Base-by-base conservation (phyloP, 2,888 invertebrate genomes). In the Macaria notata region DNA sequence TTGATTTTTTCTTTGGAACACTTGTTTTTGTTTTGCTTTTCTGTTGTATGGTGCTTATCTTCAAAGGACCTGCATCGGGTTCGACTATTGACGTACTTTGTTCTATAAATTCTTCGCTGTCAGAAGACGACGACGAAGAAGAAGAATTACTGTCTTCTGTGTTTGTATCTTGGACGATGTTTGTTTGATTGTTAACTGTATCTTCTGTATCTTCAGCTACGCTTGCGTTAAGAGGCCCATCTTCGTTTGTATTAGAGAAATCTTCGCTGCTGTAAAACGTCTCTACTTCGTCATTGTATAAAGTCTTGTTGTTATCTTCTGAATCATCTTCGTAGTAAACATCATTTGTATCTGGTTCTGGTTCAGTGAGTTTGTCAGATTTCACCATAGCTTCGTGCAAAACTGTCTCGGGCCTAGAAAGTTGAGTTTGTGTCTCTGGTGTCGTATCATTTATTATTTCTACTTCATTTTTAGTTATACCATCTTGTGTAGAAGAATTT, bases 301-400 rank as follows among this genome's bases (percentile, higher is more conserved):
- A 36, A 6, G 4, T 7, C 4, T 36, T 36, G 33, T 3, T 36
- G 7, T 36, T 7, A 36, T 36, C 33, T 6, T 1, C 7, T 36
- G 33, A 36, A 3, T 7, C 7, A 36, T 58, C 42, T 36, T 50
- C 54, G 5, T 42, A 44, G 4, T 19, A 19, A 19, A 48, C 49
- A 3, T 46, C 33, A 7, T 36, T 41, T 9, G 55, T 49, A 30
- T 46, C 6, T n/a, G 39, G 31, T 42, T 49, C 19, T 36, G 49
- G 54, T 43, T 38, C 38, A 38, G 46, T 54, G 38, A 47, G 46
- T 8, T 54, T 54, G 43, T 49, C 49, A 8, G 57, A 45, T 41
- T 36, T 41, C 4, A 31, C 43, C 7, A 19, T 31, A 53, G 30
- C 31, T 36, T 49, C 46, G 4, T 46, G 19, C 19, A 19, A 19